Percentiles rank a stretch among this genome's conserved stretches.
phyloP scores from a whole-genome alignment of 2,113 vertebrate species.

The Marmota flaviventris region DNA sequence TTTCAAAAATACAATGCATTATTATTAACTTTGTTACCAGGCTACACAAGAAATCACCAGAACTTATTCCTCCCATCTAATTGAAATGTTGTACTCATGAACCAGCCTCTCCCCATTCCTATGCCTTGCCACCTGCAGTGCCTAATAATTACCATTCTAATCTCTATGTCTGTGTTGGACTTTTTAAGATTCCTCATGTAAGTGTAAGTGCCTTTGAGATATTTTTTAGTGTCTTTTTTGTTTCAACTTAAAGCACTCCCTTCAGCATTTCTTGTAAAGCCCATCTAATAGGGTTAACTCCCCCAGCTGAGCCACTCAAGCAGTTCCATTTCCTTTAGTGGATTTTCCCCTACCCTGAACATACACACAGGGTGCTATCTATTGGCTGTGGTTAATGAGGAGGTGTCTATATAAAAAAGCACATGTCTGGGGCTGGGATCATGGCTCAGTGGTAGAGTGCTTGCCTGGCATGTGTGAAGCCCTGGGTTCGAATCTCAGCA shows the following conservation, averaged over 20 bases:
- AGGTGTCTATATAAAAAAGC: not conserved
- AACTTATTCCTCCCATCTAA: not conserved
- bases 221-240: not conserved
- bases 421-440: too few relatives aligned
- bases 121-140: not conserved
- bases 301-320: not conserved
- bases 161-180: not conserved
- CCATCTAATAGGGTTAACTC: not conserved
- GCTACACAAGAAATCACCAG: too few relatives aligned
- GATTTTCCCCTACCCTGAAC: not conserved
- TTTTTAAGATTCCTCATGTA: not conserved
- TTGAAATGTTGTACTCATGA: not conserved
- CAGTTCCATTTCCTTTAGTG: not conserved
- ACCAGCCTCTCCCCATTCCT: not conserved
- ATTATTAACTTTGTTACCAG: not conserved
- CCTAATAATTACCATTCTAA: not conserved
- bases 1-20: not conserved
- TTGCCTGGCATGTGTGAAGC: too few relatives aligned
- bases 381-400: not conserved
- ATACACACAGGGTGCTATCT: not conserved
- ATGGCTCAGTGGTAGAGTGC: too few relatives aligned
- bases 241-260: not conserved
- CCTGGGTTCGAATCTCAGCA: too few relatives aligned
- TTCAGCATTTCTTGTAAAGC: not conserved
- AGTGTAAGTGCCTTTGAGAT: not conserved